Evolutionary conservation across 2,797 vertebrate species (phyloP), one percentile per base, ranked within the genome.

Genomic region (Cetoscarus ocellatus): DNA sequence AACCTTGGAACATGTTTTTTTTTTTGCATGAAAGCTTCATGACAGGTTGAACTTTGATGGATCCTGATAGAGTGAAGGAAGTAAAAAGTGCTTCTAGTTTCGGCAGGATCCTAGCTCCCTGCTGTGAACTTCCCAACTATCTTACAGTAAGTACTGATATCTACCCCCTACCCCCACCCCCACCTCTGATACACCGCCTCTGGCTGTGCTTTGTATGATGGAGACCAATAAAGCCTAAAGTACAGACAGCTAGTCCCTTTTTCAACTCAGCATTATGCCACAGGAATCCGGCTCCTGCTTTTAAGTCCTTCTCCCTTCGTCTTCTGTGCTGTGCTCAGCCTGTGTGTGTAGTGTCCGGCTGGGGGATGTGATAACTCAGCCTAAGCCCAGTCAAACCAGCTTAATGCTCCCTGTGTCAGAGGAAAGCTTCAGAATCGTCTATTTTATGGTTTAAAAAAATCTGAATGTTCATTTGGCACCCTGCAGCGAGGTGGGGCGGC

Each of bases 361-460:
- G 92, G 69, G 85, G 75, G 73, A 74, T 80, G 86, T 88, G 92
- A 94, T 93, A 94, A 93, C 86, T 90, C 77, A 72, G 77, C 75
- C 79, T 84, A 87, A 94, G 78, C 89, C 82, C 84, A 80, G 86
- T 87, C 88, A 91, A 88, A 90, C 90, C 89, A 90, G 81, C 85
- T 91, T 92, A 93, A 91, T 91, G 85, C 90, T 80, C 79, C 56
- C 80, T 77, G 84, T 88, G 91, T 88, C 83, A 82, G 80, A 88
- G 82, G 54, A 81, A 89, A 90, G 86, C 86, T 82, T 86, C 61
- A 80, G 79, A 92, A 89, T 90, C 52, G 48, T 63, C 75, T 81
- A 81, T 91, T 92, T 91, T 83, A 77, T 80, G 81, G 81, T 83
- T 66, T 66, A 80, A 68, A 73, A 72, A 86, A 82, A 79, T 78